phyloP scores from a whole-genome alignment of 2,113 vertebrate species.

The Gallinago media region DNA sequence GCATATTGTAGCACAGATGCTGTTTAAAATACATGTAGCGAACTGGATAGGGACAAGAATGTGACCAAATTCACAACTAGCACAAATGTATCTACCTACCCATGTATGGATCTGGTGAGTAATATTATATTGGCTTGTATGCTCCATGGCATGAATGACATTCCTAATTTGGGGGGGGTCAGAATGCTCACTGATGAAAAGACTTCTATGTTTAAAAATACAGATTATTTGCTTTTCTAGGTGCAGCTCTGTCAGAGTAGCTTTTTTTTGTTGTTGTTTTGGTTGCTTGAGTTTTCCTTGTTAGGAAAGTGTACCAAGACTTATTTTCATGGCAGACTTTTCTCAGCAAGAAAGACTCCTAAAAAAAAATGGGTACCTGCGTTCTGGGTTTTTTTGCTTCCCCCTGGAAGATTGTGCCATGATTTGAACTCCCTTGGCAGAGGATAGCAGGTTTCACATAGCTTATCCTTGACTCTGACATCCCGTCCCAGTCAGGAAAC shows the following conservation, averaged over 20 bases:
- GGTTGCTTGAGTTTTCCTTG: not conserved
- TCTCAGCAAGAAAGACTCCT: not conserved
- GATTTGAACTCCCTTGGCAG: not conserved
- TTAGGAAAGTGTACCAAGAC: not conserved
- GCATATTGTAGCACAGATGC: not conserved
- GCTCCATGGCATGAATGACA: not conserved
- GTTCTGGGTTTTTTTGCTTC: not conserved
- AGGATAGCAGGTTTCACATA: not conserved
- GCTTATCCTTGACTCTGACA: not conserved
- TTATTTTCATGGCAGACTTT: not conserved
- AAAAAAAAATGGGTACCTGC: not conserved
- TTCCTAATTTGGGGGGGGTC: not conserved
- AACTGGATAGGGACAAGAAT: not conserved
- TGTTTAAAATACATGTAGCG: not conserved
- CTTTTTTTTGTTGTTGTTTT: not conserved
- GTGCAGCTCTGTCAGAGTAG: not conserved
- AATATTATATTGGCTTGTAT: not conserved
- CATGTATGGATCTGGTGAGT: not conserved
- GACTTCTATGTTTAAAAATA: not conserved
- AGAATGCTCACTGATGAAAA: not conserved
- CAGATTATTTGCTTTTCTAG: not conserved
- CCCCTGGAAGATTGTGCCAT: not conserved
- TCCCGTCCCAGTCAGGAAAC: not conserved
- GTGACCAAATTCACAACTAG: not conserved
- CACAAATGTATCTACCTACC: not conserved